These are phyloP conservation scores for Rhinichthys osculus DNA, from an alignment of 2,797 vertebrate genomes.

Conservation along the genomic window DNA sequence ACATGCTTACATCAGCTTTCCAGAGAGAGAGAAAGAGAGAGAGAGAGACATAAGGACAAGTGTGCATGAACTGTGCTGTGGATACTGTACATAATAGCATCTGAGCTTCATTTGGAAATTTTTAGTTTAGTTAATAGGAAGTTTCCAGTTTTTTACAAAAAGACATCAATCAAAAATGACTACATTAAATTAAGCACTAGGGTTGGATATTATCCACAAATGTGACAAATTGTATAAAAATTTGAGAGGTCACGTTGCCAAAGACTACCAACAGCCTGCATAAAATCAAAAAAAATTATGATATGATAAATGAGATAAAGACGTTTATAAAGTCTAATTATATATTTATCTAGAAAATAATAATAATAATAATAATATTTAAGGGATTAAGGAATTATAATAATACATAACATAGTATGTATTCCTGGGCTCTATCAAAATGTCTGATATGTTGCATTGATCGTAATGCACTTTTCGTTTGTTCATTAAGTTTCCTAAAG, in stretches of 20 bases:
- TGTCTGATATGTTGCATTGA: not conserved
- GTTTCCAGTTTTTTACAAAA: not conserved
- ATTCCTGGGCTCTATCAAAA: not conserved
- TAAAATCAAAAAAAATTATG: not conserved
- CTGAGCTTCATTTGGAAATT: not conserved
- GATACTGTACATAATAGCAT: not conserved
- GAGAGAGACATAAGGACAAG: constrained; percentile 4
- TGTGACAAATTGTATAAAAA: not conserved
- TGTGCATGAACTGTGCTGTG: constrained; percentile 54
- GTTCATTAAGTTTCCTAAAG: not conserved
- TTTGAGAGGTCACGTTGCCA: not conserved
- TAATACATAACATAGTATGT: not conserved
- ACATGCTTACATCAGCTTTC: constrained; percentile 49
- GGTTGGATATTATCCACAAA: not conserved
- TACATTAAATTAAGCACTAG: not conserved
- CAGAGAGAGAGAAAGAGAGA: constrained; percentile 8
- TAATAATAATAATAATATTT: not conserved
- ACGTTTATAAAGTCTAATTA: not conserved
- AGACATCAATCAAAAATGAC: not conserved
- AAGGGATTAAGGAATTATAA: not conserved
- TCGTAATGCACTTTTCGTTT: not conserved
- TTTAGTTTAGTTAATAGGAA: not conserved
- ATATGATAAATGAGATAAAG: not conserved
- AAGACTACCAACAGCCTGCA: not conserved
- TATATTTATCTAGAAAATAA: not conserved